phyloP scores from a whole-genome alignment of 1,140 invertebrate genomes.

The Neelides sp. region DNA sequence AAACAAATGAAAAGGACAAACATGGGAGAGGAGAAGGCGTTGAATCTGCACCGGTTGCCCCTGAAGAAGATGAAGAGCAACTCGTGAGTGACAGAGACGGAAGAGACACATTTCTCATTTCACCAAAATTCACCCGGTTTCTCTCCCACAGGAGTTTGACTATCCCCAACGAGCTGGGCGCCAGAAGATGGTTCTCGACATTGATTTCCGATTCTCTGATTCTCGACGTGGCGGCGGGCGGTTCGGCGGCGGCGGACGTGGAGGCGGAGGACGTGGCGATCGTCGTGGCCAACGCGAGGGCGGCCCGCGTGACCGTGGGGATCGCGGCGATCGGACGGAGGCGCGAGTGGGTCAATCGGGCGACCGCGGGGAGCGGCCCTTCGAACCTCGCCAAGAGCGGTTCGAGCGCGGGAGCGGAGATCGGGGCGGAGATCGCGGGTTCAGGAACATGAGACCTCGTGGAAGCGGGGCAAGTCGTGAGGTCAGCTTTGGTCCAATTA shows the following conservation, averaged over 20 bases:
- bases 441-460: conserved; percentile 29
- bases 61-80: conserved; percentile 1
- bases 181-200: conserved; percentile 72
- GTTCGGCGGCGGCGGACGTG: conserved; percentile 47
- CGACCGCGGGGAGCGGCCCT: conserved; percentile 34
- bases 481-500: too few species aligned
- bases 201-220: conserved; percentile 79
- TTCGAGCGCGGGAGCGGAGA: conserved; percentile 22
- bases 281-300: conserved; percentile 35
- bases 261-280: conserved; percentile 39
- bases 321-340: conserved; percentile 25
- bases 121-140: background rate
- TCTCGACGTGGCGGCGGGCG: conserved; percentile 54
- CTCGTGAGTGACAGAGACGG: background rate
- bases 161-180: conserved; percentile 75
- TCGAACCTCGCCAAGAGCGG: conserved; percentile 25
- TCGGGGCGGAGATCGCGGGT: conserved; percentile 11
- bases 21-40: conserved; percentile 44
- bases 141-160: conserved; percentile 40
- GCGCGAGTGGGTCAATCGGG: conserved; percentile 32
- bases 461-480: conserved; percentile 29
- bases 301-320: conserved; percentile 24
- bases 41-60: conserved; percentile 6
- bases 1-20: conserved; percentile 65
- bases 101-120: background rate